Percentiles rank a stretch among this genome's conserved stretches.
Evolutionary conservation across 2,113 vertebrate genomes (phyloP).

Genomic region (Corythornis cristatus): DNA sequence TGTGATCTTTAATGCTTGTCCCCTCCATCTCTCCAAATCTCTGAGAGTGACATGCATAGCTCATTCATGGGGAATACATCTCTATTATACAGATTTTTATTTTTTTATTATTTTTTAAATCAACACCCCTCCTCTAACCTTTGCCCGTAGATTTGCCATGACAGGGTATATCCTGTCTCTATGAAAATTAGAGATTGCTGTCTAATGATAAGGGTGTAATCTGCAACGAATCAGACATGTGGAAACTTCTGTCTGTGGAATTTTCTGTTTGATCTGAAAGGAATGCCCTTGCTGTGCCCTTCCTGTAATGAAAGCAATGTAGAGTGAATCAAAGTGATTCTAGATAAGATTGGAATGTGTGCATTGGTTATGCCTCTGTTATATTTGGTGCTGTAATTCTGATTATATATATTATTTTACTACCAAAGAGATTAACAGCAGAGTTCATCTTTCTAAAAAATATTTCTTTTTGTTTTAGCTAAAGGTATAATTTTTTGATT

Average conservation of each 20-base stretch:
- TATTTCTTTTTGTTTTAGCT: neutral
- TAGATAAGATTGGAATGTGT: slow-evolving; percentile 77
- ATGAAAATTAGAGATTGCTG: slow-evolving; percentile 61
- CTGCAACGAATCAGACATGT: slow-evolving; percentile 65
- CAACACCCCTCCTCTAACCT: accelerated
- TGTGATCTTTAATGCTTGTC: neutral
- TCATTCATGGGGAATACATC: neutral
- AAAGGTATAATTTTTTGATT: neutral
- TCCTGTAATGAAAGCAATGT: slow-evolving; percentile 75
- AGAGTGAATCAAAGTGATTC: slow-evolving; percentile 60
- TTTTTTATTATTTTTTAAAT: neutral
- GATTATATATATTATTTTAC: neutral
- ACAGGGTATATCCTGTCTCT: slow-evolving; percentile 52
- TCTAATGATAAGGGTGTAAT: slow-evolving; percentile 56
- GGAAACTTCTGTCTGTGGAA: slow-evolving; percentile 73
- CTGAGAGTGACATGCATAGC: neutral
- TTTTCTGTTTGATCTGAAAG: slow-evolving; percentile 65
- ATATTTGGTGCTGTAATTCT: slow-evolving; percentile 45
- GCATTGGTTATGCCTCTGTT: slow-evolving; percentile 43
- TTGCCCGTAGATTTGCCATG: slow-evolving; percentile 23
- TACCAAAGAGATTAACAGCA: slow-evolving; percentile 1
- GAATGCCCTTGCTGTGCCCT: slow-evolving; percentile 72
- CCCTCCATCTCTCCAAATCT: neutral
- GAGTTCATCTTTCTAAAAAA: neutral
- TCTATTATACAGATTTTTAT: neutral